Conservation (phyloP, 2,113 vertebrate species). For the Gobius niger region DNA sequence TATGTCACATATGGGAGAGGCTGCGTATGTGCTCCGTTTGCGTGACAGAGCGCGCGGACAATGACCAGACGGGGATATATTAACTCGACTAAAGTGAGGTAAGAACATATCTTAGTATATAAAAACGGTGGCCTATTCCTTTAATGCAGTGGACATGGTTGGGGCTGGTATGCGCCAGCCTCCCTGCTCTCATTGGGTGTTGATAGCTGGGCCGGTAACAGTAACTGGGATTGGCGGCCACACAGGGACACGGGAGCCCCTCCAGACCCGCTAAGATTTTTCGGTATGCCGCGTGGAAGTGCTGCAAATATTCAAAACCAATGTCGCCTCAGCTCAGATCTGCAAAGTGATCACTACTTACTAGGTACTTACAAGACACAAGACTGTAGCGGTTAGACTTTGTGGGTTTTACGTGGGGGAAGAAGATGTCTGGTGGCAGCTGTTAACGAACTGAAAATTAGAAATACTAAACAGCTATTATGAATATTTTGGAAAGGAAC, state of each 20-base stretch:
- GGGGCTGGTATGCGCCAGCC: slow-evolving; percentile 44
- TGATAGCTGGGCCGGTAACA: slow-evolving; percentile 63
- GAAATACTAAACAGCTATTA: too few relatives aligned
- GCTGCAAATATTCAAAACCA: slow-evolving; percentile 53
- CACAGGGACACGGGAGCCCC: slow-evolving; percentile 52
- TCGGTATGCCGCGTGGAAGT: slow-evolving; percentile 49
- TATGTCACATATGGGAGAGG: too few relatives aligned
- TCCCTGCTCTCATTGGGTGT: slow-evolving; percentile 44
- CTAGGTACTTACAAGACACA: slow-evolving; percentile 14
- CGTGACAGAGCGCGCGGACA: too few relatives aligned
- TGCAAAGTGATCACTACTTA: slow-evolving; percentile 33
- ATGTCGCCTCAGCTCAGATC: slow-evolving; percentile 17
- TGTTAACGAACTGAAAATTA: too few relatives aligned
- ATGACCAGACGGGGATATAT: too few relatives aligned
- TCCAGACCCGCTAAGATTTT: slow-evolving; percentile 52
- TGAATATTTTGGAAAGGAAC: too few relatives aligned
- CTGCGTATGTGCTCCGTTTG: too few relatives aligned
- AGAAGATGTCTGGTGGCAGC: background rate
- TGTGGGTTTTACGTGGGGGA: slow-evolving; percentile 23
- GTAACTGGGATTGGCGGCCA: slow-evolving; percentile 46
- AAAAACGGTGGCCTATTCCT: too few relatives aligned
- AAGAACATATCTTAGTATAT: too few relatives aligned
- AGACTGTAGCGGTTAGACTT: slow-evolving; percentile 13
- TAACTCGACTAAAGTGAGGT: too few relatives aligned
- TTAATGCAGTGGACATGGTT: slow-evolving; percentile 27